phyloP scores from a whole-genome alignment of 92 coral and sea anemone species.

The Anthopleura xanthogrammica region DNA sequence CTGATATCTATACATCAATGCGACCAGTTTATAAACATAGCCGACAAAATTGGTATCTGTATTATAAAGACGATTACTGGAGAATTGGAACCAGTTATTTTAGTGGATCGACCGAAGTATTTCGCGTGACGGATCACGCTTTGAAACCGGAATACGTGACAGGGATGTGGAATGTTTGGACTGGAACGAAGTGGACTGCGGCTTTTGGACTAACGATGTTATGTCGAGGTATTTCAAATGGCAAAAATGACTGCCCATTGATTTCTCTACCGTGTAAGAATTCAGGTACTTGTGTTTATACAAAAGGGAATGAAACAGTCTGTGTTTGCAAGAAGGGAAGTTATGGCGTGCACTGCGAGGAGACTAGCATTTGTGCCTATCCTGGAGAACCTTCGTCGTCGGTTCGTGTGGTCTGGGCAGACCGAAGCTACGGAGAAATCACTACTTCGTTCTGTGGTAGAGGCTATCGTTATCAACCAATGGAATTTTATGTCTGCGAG shows the following conservation, averaged over 20 bases:
- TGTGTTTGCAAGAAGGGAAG: slow-evolving; percentile 34
- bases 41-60: slow-evolving; percentile 55
- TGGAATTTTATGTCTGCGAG: slow-evolving; percentile 57
- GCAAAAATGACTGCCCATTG: slow-evolving; percentile 29
- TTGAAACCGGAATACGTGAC: slow-evolving; percentile 54
- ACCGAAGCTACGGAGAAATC: slow-evolving; percentile 48
- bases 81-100: slow-evolving; percentile 32
- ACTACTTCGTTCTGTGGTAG: slow-evolving; percentile 47
- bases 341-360: slow-evolving; percentile 38
- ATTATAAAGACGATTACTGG: slow-evolving; percentile 40
- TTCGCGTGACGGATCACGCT: slow-evolving; percentile 42
- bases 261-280: slow-evolving; percentile 12
- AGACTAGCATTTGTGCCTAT: slow-evolving; percentile 19
- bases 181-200: slow-evolving; percentile 32
- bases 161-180: slow-evolving; percentile 22
- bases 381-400: slow-evolving; percentile 40
- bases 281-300: slow-evolving; percentile 44
- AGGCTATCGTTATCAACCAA: slow-evolving; percentile 40
- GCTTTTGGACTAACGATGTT: slow-evolving; percentile 37
- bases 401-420: slow-evolving; percentile 25
- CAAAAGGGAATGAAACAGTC: slow-evolving; percentile 44
- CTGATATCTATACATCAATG: slow-evolving; percentile 24
- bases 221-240: slow-evolving; percentile 54
- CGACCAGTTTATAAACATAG: slow-evolving; percentile 55
- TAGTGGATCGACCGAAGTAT: neutral